Percentiles rank a stretch among this genome's conserved stretches.
These are phyloP conservation scores for Teleogryllus occipitalis DNA, from an alignment of 1,140 invertebrate genomes.

Conservation along the genomic window DNA sequence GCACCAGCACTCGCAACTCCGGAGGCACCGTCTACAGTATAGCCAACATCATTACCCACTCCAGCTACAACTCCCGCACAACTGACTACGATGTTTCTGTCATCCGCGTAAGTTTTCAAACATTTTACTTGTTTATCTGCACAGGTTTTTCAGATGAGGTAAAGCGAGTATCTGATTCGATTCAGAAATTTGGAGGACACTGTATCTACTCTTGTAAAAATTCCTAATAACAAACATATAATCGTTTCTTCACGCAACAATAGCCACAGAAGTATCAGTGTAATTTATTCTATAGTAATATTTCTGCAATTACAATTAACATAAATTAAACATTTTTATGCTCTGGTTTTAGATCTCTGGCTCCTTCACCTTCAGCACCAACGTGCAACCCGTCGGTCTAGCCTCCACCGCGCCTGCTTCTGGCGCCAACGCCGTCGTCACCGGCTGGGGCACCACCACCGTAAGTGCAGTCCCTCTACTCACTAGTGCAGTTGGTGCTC, in stretches of 20 bases:
- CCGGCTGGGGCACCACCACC: slow-evolving; percentile 14
- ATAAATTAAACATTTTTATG: no score
- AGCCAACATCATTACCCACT: not conserved
- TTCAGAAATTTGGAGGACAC: no score
- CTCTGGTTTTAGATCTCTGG: not conserved
- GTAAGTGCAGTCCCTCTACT: not conserved
- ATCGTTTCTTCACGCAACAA: no score
- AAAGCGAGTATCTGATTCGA: no score
- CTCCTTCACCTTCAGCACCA: slow-evolving; percentile 10
- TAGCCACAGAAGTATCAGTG: no score
- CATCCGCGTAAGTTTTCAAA: not conserved
- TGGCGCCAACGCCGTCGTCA: slow-evolving; percentile 7
- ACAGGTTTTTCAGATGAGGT: no score
- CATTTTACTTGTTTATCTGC: no score
- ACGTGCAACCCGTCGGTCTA: not conserved
- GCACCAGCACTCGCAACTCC: not conserved
- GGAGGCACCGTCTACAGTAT: not conserved
- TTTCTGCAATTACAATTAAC: no score
- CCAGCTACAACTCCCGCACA: not conserved
- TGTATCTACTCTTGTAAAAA: no score
- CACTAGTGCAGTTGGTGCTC: no score
- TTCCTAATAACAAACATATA: no score
- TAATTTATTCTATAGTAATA: no score
- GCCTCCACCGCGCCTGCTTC: not conserved
- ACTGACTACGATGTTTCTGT: not conserved